phyloP scores from a whole-genome alignment of 2,113 vertebrate genomes.

The Rhinolophus ferrumequinum region DNA sequence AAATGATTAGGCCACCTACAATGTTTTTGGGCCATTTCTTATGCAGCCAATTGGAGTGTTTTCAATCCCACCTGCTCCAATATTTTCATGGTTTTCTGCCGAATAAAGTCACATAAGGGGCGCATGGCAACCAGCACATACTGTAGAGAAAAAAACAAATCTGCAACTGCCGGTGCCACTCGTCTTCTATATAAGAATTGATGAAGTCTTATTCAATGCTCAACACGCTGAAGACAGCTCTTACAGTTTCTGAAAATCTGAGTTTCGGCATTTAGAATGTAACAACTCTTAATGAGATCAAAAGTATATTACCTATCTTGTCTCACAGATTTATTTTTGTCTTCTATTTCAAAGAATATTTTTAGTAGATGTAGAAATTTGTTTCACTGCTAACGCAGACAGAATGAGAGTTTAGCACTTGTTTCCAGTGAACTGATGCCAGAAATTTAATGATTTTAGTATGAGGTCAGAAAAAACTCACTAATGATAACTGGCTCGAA shows the following conservation, averaged over 20 bases:
- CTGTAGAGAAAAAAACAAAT: slow-evolving; percentile 37
- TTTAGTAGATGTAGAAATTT: slow-evolving; percentile 56
- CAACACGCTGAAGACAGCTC: slow-evolving; percentile 36
- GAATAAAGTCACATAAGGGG: slow-evolving; percentile 3
- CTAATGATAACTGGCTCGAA: slow-evolving; percentile 45
- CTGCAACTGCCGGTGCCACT: slow-evolving; percentile 24
- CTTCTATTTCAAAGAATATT: slow-evolving; percentile 62
- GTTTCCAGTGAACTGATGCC: slow-evolving; percentile 40
- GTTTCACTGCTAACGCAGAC: slow-evolving; percentile 31
- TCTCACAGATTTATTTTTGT: slow-evolving; percentile 66
- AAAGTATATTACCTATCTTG: slow-evolving; percentile 59
- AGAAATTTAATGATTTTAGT: slow-evolving; percentile 62
- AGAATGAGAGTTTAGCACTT: slow-evolving; percentile 48
- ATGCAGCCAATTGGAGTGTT: slow-evolving; percentile 4
- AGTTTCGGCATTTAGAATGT: slow-evolving; percentile 65
- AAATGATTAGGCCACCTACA: slow-evolving; percentile 51
- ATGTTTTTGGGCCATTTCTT: slow-evolving; percentile 48
- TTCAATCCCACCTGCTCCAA: background rate
- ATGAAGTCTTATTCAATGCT: slow-evolving; percentile 56
- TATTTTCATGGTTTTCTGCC: slow-evolving; percentile 44
- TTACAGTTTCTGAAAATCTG: slow-evolving; percentile 59
- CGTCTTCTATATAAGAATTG: slow-evolving; percentile 6
- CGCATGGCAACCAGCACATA: background rate
- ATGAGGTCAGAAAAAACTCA: slow-evolving; percentile 58
- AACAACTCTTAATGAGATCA: slow-evolving; percentile 71